Base-by-base conservation (phyloP, 1,140 invertebrate species). In the Drosophila quadrilineata region DNA sequence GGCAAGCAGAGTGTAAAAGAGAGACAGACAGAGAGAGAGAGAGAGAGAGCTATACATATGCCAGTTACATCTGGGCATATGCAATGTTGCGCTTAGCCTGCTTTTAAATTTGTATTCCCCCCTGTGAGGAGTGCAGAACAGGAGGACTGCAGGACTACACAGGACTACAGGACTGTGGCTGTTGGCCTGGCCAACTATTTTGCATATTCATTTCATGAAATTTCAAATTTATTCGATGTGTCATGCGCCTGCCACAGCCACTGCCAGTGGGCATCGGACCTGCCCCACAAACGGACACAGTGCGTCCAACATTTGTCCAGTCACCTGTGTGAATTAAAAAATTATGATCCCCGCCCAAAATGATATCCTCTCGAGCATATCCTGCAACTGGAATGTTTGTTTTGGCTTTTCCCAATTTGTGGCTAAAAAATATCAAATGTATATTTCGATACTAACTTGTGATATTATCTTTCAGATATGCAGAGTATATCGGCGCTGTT, bases 181-280 rank as follows among this genome's bases (percentile, higher is more conserved):
- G 22, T 19, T 62, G 45, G 45, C 17, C 59, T 28, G 41, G 22
- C 53, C 64, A 80, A 75, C 76, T 76, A 58, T 72, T 82, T 82
- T 82, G 76, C 77, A 82, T 82, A 84, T 82, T 72, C 77, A 84
- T 84, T 76, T 84, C 77, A 84, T 76, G 77, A 76, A 84, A 84
- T 80, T 79, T 71, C 38, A 82, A 80, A 80, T 82, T 82, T 82
- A 82, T 82, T 76, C 76, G 64, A 76, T 72, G 76, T 76, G 62
- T 71, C 57, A 41, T 75, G 57, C 56, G 73, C 60, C 40, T 41
- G 31, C 9, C 22, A 3, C 9, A 3, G 40, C 16, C 17, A n/a
- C 12, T 41, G 38, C 38, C 19, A 52, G 40, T 29, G 36, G 29
- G 16, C 29, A 33, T 26, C 41, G 33, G 59, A 71, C 33, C 58